Percentiles rank a stretch among this genome's conserved stretches.
phyloP scores from a whole-genome alignment of 1,140 invertebrate species.

The Tetraneura akinire region DNA sequence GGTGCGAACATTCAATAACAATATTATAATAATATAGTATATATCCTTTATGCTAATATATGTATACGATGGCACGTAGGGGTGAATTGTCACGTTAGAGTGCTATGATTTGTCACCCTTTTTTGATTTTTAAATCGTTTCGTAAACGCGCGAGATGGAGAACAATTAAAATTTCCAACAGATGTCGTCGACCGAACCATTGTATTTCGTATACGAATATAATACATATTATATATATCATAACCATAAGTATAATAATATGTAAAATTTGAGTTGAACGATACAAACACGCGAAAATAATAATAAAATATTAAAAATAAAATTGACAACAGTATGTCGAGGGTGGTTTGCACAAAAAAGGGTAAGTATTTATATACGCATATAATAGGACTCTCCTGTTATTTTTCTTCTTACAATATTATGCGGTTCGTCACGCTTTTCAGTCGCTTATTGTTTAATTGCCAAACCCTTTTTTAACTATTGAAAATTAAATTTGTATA shows the following conservation, averaged over 20 bases:
- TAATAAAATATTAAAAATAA: neutral
- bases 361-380: neutral
- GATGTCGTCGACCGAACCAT: conserved; percentile 32
- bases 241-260: neutral
- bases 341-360: conserved; percentile 17
- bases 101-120: conserved; percentile 47
- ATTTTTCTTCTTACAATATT: conserved; percentile 26
- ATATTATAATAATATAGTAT: too few relatives aligned
- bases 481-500: conserved; percentile 44
- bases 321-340: conserved; percentile 38
- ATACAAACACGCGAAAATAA: neutral
- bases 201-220: neutral
- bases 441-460: conserved; percentile 18
- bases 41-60: conserved; percentile 44
- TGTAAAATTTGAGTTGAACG: neutral
- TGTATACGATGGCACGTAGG: neutral
- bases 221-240: too few relatives aligned
- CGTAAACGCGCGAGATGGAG: conserved; percentile 27
- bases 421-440: conserved; percentile 45
- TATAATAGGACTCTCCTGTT: neutral
- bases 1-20: conserved; percentile 23
- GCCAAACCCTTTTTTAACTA: conserved; percentile 20
- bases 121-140: conserved; percentile 46
- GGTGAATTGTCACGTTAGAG: conserved; percentile 19
- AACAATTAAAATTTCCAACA: conserved; percentile 48